phyloP scores from a whole-genome alignment of 1,140 invertebrate species.

The Gonatopus flavifemur region DNA sequence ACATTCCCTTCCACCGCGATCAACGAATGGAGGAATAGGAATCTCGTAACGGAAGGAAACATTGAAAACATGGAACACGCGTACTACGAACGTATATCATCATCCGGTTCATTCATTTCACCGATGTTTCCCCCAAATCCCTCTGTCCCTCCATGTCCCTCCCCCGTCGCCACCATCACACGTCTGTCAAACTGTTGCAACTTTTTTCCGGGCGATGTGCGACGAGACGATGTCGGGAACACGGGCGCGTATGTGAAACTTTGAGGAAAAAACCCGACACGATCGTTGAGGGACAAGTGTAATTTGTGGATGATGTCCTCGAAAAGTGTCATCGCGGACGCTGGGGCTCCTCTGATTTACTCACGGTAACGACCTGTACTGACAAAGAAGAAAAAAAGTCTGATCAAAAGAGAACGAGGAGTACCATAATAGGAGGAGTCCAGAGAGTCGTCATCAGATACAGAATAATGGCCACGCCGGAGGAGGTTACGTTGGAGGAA shows the following conservation, averaged over 20 bases:
- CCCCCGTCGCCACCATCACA: conserved; percentile 10
- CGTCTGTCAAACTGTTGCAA: conserved; percentile 20
- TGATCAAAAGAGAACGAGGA: not conserved
- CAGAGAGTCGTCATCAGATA: not conserved
- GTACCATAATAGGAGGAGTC: not conserved
- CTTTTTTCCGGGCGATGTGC: conserved; percentile 1
- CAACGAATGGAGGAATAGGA: conserved; percentile 10
- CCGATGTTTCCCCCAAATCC: not conserved
- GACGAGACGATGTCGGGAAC: conserved; percentile 1
- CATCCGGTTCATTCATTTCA: conserved; percentile 22
- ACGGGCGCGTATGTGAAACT: conserved; percentile 9
- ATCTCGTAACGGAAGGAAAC: conserved; percentile 3
- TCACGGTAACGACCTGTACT: conserved; percentile 28
- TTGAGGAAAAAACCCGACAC: conserved; percentile 4
- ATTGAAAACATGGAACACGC: conserved; percentile 4
- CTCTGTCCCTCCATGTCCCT: not conserved
- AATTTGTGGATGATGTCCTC: conserved; percentile 27
- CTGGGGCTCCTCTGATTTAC: conserved; percentile 15
- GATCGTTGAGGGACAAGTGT: not conserved
- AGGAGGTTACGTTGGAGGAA: conserved; percentile 48
- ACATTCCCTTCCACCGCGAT: too few relatives aligned
- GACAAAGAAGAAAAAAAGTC: not conserved
- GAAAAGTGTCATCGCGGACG: conserved; percentile 10
- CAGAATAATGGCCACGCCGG: conserved; percentile 39
- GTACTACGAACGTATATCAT: conserved; percentile 19